These are phyloP conservation scores for Tragelaphus oryx DNA, from an alignment of 2,797 vertebrate species.

Conservation along the genomic window DNA sequence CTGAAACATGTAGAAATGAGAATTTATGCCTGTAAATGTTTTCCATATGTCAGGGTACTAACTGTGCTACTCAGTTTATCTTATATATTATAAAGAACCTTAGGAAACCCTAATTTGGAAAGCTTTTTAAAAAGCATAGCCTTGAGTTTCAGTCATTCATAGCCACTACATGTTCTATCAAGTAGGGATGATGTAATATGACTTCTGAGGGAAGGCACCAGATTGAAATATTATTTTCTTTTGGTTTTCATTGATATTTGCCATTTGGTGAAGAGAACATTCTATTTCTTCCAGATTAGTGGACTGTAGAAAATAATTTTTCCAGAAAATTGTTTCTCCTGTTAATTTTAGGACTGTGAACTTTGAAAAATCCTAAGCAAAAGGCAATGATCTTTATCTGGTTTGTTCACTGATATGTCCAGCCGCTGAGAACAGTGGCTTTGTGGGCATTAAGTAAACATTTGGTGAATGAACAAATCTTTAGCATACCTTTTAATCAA, in stretches of 20 bases:
- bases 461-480: not conserved
- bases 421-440: not conserved
- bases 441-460: not conserved
- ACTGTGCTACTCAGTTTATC: not conserved
- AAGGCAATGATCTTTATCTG: not conserved
- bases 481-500: not conserved
- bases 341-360: constrained; percentile 30
- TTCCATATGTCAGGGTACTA: not conserved
- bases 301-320: constrained; percentile 30
- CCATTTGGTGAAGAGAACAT: constrained; percentile 56
- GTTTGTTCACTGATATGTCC: not conserved
- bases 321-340: constrained; percentile 23
- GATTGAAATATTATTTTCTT: constrained; percentile 44
- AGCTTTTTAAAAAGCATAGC: not conserved
- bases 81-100: not conserved
- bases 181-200: not conserved
- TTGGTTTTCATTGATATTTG: constrained; percentile 37
- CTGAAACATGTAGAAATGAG: not conserved
- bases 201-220: constrained; percentile 33
- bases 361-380: constrained; percentile 11
- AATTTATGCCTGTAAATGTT: not conserved
- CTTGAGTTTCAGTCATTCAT: not conserved
- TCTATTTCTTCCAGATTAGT: constrained; percentile 54
- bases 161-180: not conserved
- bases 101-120: not conserved